Conservation (phyloP, 2,113 vertebrate species). For the Channa maculata region DNA sequence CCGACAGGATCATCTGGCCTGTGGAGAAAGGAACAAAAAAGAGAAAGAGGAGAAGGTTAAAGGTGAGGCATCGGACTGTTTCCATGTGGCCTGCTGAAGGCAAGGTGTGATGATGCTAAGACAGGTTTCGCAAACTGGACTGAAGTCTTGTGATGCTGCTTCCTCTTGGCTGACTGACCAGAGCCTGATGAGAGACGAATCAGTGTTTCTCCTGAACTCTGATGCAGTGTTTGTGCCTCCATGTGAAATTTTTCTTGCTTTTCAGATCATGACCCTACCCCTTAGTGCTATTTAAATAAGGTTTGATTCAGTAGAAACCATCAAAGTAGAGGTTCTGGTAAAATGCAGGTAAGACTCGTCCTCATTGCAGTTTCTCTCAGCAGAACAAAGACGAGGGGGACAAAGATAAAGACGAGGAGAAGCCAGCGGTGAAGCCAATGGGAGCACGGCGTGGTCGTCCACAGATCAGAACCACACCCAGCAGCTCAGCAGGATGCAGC, state of each 20-base stretch:
- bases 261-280: no score
- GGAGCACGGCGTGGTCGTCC: constrained; percentile 90
- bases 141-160: constrained; percentile 38
- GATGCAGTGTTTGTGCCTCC: no score
- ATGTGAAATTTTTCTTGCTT: no score
- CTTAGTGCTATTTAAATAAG: no score
- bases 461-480: constrained; percentile 89
- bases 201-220: no score
- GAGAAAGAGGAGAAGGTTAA: constrained; percentile 93
- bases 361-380: background rate
- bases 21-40: constrained; percentile 94
- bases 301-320: no score
- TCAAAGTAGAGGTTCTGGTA: no score
- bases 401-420: constrained; percentile 88
- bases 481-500: constrained; percentile 80
- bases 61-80: constrained; percentile 82
- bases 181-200: no score
- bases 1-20: constrained; percentile 98
- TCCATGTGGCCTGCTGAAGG: constrained; percentile 4
- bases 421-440: constrained; percentile 58
- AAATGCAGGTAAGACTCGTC: background rate
- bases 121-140: constrained; percentile 27
- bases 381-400: constrained; percentile 86
- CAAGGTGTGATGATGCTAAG: background rate
- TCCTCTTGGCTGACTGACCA: constrained; percentile 34